These are phyloP conservation scores for Chymomyza caudatula DNA, from an alignment of 2,888 invertebrate genomes.

Conservation along the genomic window DNA sequence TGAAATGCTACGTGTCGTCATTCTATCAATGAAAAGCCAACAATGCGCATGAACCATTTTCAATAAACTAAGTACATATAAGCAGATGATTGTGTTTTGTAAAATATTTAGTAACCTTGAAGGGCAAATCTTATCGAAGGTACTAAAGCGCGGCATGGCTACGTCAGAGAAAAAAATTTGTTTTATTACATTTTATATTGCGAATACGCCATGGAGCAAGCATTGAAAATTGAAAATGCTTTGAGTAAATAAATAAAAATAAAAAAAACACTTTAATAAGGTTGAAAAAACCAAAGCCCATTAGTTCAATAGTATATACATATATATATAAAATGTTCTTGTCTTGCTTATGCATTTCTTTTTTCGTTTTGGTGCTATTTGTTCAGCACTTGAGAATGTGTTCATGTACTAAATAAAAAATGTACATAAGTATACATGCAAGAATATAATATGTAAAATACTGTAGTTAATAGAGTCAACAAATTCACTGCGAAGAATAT, in stretches of 20 bases:
- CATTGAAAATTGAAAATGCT: background rate
- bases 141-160: background rate
- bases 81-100: background rate
- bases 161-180: background rate
- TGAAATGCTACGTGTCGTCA: background rate
- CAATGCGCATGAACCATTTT: background rate
- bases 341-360: constrained; percentile 1
- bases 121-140: background rate
- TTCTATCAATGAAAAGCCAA: background rate
- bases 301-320: background rate
- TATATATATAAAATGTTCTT: background rate
- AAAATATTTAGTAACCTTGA: background rate
- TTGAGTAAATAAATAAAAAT: background rate
- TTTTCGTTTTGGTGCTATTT: constrained; percentile 5
- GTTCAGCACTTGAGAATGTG: background rate
- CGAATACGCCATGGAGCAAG: background rate
- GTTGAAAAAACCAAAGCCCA: too few species aligned
- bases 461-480: constrained; percentile 2
- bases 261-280: too few species aligned
- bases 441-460: background rate
- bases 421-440: too few species aligned
- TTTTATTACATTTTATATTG: background rate
- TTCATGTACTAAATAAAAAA: too few species aligned
- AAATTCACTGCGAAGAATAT: background rate
- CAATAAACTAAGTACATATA: background rate